Percentiles rank a stretch among this genome's conserved stretches.
phyloP scores from a whole-genome alignment of 2,888 invertebrate genomes.

The Sphinx pinastri region DNA sequence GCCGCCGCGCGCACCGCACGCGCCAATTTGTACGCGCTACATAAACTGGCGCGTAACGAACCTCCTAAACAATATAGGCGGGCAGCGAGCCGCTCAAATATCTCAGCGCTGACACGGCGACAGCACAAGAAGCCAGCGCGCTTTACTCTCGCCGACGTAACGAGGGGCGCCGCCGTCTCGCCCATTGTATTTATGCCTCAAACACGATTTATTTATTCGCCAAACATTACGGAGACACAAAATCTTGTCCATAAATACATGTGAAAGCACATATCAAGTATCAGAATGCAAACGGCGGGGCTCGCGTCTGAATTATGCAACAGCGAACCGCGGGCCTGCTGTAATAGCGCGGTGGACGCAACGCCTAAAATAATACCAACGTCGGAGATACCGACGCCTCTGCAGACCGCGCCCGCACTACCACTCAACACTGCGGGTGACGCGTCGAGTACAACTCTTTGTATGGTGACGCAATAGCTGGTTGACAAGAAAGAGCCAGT shows the following conservation, averaged over 20 bases:
- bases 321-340: slow-evolving; percentile 67
- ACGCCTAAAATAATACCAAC: slow-evolving; percentile 74
- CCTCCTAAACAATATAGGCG: slow-evolving; percentile 74
- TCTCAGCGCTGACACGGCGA: slow-evolving; percentile 76
- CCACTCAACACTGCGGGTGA: background rate
- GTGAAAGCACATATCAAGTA: slow-evolving; percentile 84
- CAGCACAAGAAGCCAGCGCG: slow-evolving; percentile 72
- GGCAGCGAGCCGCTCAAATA: slow-evolving; percentile 62
- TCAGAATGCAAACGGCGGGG: slow-evolving; percentile 82
- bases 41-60: slow-evolving; percentile 79
- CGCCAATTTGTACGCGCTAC: slow-evolving; percentile 80
- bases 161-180: slow-evolving; percentile 76
- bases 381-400: slow-evolving; percentile 45
- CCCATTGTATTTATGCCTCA: slow-evolving; percentile 83
- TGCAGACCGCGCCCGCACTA: slow-evolving; percentile 3
- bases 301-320: slow-evolving; percentile 83
- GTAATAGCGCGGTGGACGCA: slow-evolving; percentile 74
- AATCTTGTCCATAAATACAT: slow-evolving; percentile 84
- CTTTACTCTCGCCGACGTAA: slow-evolving; percentile 82
- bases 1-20: slow-evolving; percentile 50
- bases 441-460: background rate
- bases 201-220: slow-evolving; percentile 83
- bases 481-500: background rate
- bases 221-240: slow-evolving; percentile 83
- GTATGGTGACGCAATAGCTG: background rate